Percentiles rank a stretch among this genome's conserved stretches.
Evolutionary conservation across 2,797 vertebrate genomes (phyloP).

Genomic region (Artibeus jamaicensis): DNA sequence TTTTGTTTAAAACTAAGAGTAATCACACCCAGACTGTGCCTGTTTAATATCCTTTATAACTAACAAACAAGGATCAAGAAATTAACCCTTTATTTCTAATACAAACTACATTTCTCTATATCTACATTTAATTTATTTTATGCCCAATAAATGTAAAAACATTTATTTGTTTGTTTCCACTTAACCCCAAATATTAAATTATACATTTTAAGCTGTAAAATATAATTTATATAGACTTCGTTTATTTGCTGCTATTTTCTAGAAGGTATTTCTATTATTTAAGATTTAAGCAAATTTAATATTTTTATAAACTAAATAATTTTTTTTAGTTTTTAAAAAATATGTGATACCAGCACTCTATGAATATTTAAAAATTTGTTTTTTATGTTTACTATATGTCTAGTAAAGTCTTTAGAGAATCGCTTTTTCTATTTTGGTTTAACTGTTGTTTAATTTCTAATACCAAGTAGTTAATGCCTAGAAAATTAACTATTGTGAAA

Average conservation of each 20-base stretch:
- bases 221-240: background rate
- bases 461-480: background rate
- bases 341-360: background rate
- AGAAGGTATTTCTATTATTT: slow-evolving; percentile 16
- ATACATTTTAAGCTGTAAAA: background rate
- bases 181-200: background rate
- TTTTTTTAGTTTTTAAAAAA: background rate
- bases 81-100: background rate
- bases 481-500: slow-evolving; percentile 60
- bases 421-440: background rate
- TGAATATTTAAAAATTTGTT: background rate
- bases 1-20: slow-evolving; percentile 16
- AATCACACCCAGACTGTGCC: background rate
- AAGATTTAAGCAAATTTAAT: slow-evolving; percentile 9
- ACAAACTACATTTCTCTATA: background rate
- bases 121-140: background rate
- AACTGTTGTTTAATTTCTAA: slow-evolving; percentile 46
- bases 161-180: slow-evolving; percentile 17
- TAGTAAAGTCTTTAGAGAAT: background rate
- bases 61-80: background rate
- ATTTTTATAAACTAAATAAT: slow-evolving; percentile 2
- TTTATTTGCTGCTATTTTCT: background rate
- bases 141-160: background rate
- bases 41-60: background rate
- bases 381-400: background rate